phyloP scores from a whole-genome alignment of 2,797 vertebrate genomes.

The Sebastes wilsoni region DNA sequence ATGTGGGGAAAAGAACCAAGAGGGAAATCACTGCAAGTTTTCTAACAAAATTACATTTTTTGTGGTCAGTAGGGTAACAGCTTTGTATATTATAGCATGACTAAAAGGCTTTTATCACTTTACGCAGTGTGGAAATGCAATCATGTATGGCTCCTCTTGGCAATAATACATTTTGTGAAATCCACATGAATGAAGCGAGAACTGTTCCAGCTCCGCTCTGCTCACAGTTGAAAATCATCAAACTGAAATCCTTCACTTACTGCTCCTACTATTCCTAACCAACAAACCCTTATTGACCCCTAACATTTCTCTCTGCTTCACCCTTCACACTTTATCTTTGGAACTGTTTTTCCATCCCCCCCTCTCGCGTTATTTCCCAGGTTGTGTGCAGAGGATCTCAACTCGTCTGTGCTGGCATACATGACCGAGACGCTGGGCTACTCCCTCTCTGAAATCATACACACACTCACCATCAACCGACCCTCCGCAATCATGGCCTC shows the following conservation, averaged over 20 bases:
- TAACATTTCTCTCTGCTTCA: neutral
- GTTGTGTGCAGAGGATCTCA: constrained; percentile 81
- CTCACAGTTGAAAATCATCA: constrained; percentile 14
- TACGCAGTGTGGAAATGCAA: constrained; percentile 68
- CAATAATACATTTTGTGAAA: constrained; percentile 29
- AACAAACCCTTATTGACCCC: constrained; percentile 2
- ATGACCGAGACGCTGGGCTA: constrained; percentile 83
- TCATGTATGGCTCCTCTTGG: constrained; percentile 51
- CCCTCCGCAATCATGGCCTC: constrained; percentile 86
- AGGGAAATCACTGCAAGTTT: constrained; percentile 40
- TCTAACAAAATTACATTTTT: constrained; percentile 52
- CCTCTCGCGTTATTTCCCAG: constrained; percentile 66
- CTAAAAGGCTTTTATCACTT: constrained; percentile 70
- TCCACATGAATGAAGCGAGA: constrained; percentile 47
- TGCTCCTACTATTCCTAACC: constrained; percentile 1
- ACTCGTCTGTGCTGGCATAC: constrained; percentile 81
- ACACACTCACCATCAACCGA: constrained; percentile 83
- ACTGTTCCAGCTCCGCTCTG: constrained; percentile 16
- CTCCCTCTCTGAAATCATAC: constrained; percentile 81
- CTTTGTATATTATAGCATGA: constrained; percentile 52
- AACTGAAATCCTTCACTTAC: constrained; percentile 6
- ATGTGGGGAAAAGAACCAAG: constrained; percentile 18
- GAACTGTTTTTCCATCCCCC: neutral
- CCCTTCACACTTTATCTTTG: neutral
- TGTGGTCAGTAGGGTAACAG: constrained; percentile 57